Percentiles rank a stretch among this genome's conserved stretches.
Evolutionary conservation across 2,888 invertebrate genomes (phyloP).

Genomic region (Drosophila siamana): DNA sequence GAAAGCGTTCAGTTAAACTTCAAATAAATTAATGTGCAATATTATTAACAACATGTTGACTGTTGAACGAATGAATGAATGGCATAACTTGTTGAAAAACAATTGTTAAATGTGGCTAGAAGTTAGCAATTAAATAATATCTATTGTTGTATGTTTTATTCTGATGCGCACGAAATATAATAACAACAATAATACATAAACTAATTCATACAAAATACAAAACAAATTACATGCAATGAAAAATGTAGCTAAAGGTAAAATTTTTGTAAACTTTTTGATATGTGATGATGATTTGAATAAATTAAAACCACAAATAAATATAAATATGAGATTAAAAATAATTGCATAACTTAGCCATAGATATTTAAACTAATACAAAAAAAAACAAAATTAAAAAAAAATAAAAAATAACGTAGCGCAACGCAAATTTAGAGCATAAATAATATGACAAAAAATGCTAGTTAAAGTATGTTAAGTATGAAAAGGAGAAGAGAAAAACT

Average conservation of each 20-base stretch:
- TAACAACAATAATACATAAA: slow-evolving; percentile 30
- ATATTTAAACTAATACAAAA: slow-evolving; percentile 62
- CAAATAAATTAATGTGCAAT: slow-evolving; percentile 30
- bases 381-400: slow-evolving; percentile 27
- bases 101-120: slow-evolving; percentile 56
- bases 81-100: slow-evolving; percentile 59
- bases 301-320: slow-evolving; percentile 68
- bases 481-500: slow-evolving; percentile 27
- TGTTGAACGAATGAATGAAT: slow-evolving; percentile 58
- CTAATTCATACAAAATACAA: slow-evolving; percentile 25
- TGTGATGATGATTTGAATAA: slow-evolving; percentile 83
- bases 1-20: slow-evolving; percentile 34
- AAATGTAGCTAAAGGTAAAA: slow-evolving; percentile 70
- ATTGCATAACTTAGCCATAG: slow-evolving; percentile 64
- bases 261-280: slow-evolving; percentile 82
- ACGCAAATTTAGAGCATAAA: slow-evolving; percentile 65
- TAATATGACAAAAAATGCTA: slow-evolving; percentile 39
- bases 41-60: slow-evolving; percentile 65
- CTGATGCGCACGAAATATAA: slow-evolving; percentile 61
- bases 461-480: slow-evolving; percentile 38
- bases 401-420: slow-evolving; percentile 58
- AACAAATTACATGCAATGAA: slow-evolving; percentile 35
- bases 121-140: slow-evolving; percentile 46
- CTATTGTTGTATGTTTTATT: slow-evolving; percentile 79
- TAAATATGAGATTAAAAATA: slow-evolving; percentile 29